Percentiles rank a stretch among this genome's conserved stretches.
phyloP scores from a whole-genome alignment of 2,113 vertebrate genomes.

The Galbula dea region DNA sequence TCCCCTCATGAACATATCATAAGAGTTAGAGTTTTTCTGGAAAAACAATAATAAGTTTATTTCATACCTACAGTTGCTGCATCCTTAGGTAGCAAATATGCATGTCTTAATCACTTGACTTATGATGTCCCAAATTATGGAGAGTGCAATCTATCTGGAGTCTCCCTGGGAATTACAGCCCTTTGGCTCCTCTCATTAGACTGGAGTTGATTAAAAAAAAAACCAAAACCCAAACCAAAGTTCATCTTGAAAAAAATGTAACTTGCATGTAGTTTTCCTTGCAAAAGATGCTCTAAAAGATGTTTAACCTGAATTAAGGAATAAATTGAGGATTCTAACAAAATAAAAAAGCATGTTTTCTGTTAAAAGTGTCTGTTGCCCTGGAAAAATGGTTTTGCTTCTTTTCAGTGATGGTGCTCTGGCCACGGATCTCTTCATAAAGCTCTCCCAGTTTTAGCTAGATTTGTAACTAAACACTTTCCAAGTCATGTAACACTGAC shows the following conservation, averaged over 20 bases:
- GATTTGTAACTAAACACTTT: background rate
- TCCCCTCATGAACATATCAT: constrained; percentile 99
- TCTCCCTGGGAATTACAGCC: background rate
- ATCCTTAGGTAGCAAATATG: background rate
- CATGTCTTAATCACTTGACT: background rate
- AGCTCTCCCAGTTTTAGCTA: background rate
- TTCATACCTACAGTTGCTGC: background rate
- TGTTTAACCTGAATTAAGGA: background rate
- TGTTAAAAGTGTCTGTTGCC: background rate
- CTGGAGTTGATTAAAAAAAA: background rate
- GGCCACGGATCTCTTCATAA: background rate
- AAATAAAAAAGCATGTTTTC: background rate
- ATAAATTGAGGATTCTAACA: background rate
- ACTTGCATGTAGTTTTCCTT: background rate
- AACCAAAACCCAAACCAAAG: too few species aligned
- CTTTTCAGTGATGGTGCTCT: background rate
- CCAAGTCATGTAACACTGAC: background rate
- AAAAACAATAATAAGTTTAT: constrained; percentile 9
- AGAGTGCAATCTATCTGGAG: background rate
- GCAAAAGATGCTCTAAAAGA: background rate
- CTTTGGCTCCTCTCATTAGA: background rate
- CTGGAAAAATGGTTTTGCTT: background rate
- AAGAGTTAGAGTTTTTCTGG: constrained; percentile 98
- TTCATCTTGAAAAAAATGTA: background rate
- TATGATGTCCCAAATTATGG: background rate